Percentiles rank a stretch among this genome's conserved stretches.
phyloP scores from a whole-genome alignment of 2,797 vertebrate genomes.

The Discoglossus pictus region DNA sequence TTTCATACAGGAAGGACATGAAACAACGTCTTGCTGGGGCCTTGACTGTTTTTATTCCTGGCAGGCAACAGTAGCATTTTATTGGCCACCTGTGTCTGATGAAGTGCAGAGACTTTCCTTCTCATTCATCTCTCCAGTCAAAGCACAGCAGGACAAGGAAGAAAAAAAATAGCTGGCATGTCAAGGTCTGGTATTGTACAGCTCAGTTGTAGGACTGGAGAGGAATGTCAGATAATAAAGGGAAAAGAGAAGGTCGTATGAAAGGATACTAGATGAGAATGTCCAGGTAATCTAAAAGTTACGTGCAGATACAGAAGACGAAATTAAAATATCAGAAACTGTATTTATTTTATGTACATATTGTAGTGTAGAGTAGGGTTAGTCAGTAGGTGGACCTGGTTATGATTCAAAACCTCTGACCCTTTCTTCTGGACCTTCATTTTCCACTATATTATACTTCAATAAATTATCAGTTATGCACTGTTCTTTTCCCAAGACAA shows the following conservation, averaged over 20 bases:
- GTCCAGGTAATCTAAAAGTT: too few species aligned
- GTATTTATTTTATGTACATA: too few species aligned
- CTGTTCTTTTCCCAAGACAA: too few species aligned
- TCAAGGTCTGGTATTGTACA: constrained; percentile 26
- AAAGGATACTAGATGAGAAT: constrained; percentile 18
- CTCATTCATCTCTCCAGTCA: constrained; percentile 45
- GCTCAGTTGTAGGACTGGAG: constrained; percentile 14
- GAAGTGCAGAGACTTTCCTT: constrained; percentile 36
- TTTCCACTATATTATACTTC: too few species aligned
- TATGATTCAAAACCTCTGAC: too few species aligned
- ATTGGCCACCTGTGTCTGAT: constrained; percentile 46
- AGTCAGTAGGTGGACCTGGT: too few species aligned
- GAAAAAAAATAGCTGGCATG: constrained; percentile 16
- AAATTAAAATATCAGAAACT: too few species aligned
- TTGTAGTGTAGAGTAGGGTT: too few species aligned
- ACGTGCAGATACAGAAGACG: too few species aligned
- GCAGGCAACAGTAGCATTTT: constrained; percentile 41
- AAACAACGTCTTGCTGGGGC: constrained; percentile 37
- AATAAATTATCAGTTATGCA: too few species aligned
- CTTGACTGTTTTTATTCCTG: constrained; percentile 42
- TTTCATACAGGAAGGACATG: constrained; percentile 42
- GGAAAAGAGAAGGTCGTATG: constrained; percentile 2
- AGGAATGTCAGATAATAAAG: neutral
- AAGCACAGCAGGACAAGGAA: constrained; percentile 41
- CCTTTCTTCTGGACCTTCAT: too few species aligned